A percentile compares a stretch with the other conserved stretches of the same genome.
Conservation (phyloP, 1,140 invertebrate species). For the Drosophila leontia region DNA sequence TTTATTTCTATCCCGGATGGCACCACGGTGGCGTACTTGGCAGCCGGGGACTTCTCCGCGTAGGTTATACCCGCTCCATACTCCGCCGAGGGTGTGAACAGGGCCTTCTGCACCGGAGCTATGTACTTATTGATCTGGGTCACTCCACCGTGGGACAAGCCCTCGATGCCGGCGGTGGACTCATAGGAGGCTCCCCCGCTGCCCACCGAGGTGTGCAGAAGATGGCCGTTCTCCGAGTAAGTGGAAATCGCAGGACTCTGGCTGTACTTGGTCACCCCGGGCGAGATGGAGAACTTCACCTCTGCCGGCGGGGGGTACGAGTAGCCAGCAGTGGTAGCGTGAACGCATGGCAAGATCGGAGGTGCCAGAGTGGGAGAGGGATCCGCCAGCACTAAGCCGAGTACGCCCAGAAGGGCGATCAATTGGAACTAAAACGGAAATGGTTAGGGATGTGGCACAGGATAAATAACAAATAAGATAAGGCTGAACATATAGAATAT, state of each 20-base stretch:
- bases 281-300: slow-evolving; percentile 78
- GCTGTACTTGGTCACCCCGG: slow-evolving; percentile 67
- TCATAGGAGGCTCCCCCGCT: slow-evolving; percentile 62
- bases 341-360: slow-evolving; percentile 65
- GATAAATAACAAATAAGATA: not conserved
- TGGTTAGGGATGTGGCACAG: not conserved
- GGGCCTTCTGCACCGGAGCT: slow-evolving; percentile 61
- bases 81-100: slow-evolving; percentile 64
- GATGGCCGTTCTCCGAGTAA: slow-evolving; percentile 71
- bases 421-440: slow-evolving; percentile 37
- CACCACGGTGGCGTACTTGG: slow-evolving; percentile 75
- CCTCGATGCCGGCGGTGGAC: slow-evolving; percentile 54
- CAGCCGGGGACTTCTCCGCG: slow-evolving; percentile 79
- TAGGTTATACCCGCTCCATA: slow-evolving; percentile 73
- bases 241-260: slow-evolving; percentile 65
- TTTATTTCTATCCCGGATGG: slow-evolving; percentile 78
- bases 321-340: slow-evolving; percentile 65
- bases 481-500: not conserved
- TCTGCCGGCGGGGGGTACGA: slow-evolving; percentile 65
- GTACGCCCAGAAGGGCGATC: slow-evolving; percentile 56
- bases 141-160: slow-evolving; percentile 56
- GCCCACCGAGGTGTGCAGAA: slow-evolving; percentile 68
- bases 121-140: slow-evolving; percentile 69
- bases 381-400: slow-evolving; percentile 58
- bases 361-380: slow-evolving; percentile 62